Evolutionary conservation across 2,888 invertebrate species (phyloP).

Genomic region (Eubasilissa splendida): DNA sequence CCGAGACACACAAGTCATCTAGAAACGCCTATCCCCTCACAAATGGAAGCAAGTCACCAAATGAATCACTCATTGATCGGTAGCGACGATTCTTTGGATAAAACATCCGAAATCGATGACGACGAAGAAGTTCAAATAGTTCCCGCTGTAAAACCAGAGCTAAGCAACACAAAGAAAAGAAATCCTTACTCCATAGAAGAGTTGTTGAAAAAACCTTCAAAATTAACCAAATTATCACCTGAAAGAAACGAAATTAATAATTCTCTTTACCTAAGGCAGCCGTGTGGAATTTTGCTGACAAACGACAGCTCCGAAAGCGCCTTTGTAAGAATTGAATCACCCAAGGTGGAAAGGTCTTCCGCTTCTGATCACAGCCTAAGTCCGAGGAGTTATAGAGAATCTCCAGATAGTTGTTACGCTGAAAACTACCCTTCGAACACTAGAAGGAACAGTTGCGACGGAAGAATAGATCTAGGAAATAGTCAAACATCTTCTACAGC

Average conservation of each 20-base stretch:
- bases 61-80: conserved; percentile 57
- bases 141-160: conserved; percentile 60
- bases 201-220: conserved; percentile 85
- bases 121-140: conserved; percentile 64
- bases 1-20: conserved; percentile 35
- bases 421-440: conserved; percentile 24
- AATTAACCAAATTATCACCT: conserved; percentile 67
- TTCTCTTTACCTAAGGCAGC: conserved; percentile 71
- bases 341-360: conserved; percentile 31
- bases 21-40: conserved; percentile 5
- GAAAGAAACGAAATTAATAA: conserved; percentile 32
- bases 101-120: conserved; percentile 66
- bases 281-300: conserved; percentile 74
- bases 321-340: conserved; percentile 12
- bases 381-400: conserved; percentile 49
- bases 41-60: conserved; percentile 27
- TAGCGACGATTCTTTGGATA: conserved; percentile 76
- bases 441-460: conserved; percentile 38
- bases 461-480: conserved; percentile 34
- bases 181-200: conserved; percentile 93
- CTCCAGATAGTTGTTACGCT: conserved; percentile 53
- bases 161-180: conserved; percentile 75
- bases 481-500: conserved; percentile 32
- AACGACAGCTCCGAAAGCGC: conserved; percentile 59
- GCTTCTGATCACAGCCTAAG: conserved; percentile 57